phyloP scores from a whole-genome alignment of 2,888 invertebrate species.

The Epirrhoe alternata region DNA sequence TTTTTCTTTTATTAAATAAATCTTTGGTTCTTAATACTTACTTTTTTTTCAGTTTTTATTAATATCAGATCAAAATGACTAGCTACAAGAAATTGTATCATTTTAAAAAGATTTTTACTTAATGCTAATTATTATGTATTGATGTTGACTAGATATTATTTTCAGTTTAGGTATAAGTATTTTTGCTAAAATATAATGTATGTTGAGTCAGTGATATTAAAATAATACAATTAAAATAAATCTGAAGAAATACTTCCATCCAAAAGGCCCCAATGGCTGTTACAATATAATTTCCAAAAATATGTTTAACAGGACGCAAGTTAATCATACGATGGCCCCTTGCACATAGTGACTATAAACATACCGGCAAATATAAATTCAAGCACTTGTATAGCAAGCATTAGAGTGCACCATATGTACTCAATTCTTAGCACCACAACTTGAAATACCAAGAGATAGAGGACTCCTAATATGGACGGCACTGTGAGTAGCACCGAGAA shows the following conservation, averaged over 20 bases:
- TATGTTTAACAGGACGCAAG: slow-evolving; percentile 16
- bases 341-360: slow-evolving; percentile 87
- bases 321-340: slow-evolving; percentile 86
- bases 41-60: not conserved
- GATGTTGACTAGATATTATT: not conserved
- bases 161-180: not conserved
- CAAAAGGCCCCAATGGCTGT: slow-evolving; percentile 33
- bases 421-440: slow-evolving; percentile 94
- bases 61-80: slow-evolving; percentile 27
- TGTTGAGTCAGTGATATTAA: no score
- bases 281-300: slow-evolving; percentile 27
- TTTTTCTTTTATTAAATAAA: slow-evolving; percentile 1
- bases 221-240: no score
- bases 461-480: slow-evolving; percentile 93
- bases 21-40: slow-evolving; percentile 19
- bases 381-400: slow-evolving; percentile 91
- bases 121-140: not conserved
- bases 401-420: slow-evolving; percentile 94
- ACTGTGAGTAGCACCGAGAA: slow-evolving; percentile 93
- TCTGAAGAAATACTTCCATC: not conserved
- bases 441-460: slow-evolving; percentile 95
- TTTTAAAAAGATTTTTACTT: not conserved
- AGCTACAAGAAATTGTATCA: not conserved
- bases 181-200: no score
- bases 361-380: slow-evolving; percentile 94